These are phyloP conservation scores for Pungitius pungitius DNA, from an alignment of 2,113 vertebrate genomes.

Conservation along the genomic window DNA sequence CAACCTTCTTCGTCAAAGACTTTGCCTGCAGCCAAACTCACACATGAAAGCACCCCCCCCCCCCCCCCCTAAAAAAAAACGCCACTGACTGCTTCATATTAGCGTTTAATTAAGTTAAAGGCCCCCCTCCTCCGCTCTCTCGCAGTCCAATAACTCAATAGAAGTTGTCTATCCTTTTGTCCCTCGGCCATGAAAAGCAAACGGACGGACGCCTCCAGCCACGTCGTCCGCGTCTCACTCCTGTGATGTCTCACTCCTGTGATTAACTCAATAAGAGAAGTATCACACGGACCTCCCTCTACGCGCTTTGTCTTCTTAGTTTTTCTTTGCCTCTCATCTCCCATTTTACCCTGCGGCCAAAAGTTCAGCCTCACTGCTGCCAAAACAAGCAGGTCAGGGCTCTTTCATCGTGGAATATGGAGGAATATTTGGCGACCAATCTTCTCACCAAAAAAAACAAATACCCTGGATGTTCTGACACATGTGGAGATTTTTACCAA, in stretches of 20 bases:
- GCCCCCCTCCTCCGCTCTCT: slow-evolving; percentile 24
- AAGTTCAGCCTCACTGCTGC: slow-evolving; percentile 27
- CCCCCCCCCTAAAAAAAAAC: no score
- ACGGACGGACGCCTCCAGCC: slow-evolving; percentile 63
- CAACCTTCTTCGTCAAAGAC: slow-evolving; percentile 42
- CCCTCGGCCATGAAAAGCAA: slow-evolving; percentile 57
- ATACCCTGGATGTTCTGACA: background rate
- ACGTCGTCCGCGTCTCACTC: slow-evolving; percentile 3
- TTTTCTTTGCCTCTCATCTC: slow-evolving; percentile 34
- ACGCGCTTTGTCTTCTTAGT: slow-evolving; percentile 59
- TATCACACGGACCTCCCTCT: slow-evolving; percentile 56
- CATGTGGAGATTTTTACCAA: no score
- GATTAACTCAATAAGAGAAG: slow-evolving; percentile 82
- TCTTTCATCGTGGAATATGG: background rate
- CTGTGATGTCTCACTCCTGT: slow-evolving; percentile 63
- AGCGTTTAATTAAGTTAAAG: slow-evolving; percentile 83
- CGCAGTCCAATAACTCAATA: slow-evolving; percentile 70
- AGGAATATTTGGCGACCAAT: background rate
- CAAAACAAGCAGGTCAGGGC: slow-evolving; percentile 43
- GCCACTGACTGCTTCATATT: slow-evolving; percentile 81
- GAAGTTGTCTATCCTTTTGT: slow-evolving; percentile 79
- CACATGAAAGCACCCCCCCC: background rate
- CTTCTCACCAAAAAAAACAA: background rate
- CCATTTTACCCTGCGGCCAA: slow-evolving; percentile 35
- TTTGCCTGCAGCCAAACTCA: slow-evolving; percentile 33